Evolutionary conservation across 2,113 vertebrate species (phyloP).

Genomic region (Oncorhynchus nerka): DNA sequence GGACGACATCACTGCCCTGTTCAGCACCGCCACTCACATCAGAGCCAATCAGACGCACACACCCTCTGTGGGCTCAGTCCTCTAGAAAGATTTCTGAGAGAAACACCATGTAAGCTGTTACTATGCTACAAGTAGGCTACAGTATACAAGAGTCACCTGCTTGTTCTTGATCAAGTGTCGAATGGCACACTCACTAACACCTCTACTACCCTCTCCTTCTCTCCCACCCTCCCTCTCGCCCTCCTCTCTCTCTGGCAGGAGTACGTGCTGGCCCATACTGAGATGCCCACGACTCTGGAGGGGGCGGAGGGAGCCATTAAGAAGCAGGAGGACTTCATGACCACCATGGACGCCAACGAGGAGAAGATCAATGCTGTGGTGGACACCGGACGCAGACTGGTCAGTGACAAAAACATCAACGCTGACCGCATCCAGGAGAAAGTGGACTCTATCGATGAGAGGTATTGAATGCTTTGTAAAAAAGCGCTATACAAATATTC

Average conservation of each 20-base stretch:
- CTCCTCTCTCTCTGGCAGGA: constrained; percentile 72
- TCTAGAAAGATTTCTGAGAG: background rate
- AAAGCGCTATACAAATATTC: too few species aligned
- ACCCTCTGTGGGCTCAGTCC: background rate
- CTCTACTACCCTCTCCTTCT: background rate
- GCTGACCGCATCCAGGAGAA: constrained; percentile 96
- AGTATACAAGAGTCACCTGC: background rate
- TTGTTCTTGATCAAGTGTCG: background rate
- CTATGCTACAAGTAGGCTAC: background rate
- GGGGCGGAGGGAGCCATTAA: constrained; percentile 95
- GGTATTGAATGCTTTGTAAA: constrained; percentile 65
- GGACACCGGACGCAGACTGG: constrained; percentile 89
- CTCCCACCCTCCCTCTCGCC: background rate
- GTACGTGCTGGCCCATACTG: constrained; percentile 94
- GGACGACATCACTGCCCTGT: background rate
- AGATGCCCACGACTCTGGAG: constrained; percentile 96
- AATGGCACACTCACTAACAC: background rate
- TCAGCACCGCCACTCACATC: background rate
- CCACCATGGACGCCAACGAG: constrained; percentile 97
- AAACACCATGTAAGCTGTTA: background rate
- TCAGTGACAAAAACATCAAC: constrained; percentile 92
- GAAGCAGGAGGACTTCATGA: constrained; percentile 99
- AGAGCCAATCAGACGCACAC: background rate
- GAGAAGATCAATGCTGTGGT: constrained; percentile 95
- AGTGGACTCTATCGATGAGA: constrained; percentile 94